Conservation (phyloP, 2,888 invertebrate genomes). For the Xanthorhoe designata region DNA sequence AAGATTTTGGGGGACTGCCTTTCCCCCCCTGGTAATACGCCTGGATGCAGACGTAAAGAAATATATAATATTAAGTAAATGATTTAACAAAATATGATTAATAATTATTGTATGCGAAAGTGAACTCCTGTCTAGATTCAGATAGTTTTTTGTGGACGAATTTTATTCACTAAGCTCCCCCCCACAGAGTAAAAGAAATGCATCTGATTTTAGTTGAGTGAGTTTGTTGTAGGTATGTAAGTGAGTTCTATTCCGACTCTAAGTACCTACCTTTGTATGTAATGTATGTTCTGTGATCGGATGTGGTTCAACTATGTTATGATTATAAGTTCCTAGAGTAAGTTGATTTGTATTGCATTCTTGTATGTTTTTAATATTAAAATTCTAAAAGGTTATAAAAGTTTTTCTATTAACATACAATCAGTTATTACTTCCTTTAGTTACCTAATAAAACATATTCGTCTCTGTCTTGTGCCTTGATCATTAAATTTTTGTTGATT, state of each 20-base stretch:
- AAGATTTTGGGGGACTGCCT: too few relatives aligned
- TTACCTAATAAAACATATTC: neutral
- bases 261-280: too few relatives aligned
- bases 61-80: too few relatives aligned
- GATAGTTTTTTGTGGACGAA: too few relatives aligned
- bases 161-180: too few relatives aligned
- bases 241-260: neutral
- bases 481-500: neutral
- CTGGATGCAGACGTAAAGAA: too few relatives aligned
- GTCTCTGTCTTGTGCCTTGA: neutral
- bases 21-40: too few relatives aligned
- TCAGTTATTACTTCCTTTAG: too few relatives aligned
- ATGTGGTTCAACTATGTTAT: neutral
- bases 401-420: too few relatives aligned
- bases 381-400: slow-evolving; percentile 13
- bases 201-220: neutral
- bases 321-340: slow-evolving; percentile 10
- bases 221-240: neutral
- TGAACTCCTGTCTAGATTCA: too few relatives aligned
- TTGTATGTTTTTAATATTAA: slow-evolving; percentile 20
- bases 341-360: neutral
- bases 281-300: neutral
- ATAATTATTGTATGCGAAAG: neutral
- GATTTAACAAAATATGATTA: too few relatives aligned
- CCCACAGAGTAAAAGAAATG: neutral